Evolutionary conservation across 1,140 invertebrate species (phyloP).

Genomic region (Campoletis sonorensis): DNA sequence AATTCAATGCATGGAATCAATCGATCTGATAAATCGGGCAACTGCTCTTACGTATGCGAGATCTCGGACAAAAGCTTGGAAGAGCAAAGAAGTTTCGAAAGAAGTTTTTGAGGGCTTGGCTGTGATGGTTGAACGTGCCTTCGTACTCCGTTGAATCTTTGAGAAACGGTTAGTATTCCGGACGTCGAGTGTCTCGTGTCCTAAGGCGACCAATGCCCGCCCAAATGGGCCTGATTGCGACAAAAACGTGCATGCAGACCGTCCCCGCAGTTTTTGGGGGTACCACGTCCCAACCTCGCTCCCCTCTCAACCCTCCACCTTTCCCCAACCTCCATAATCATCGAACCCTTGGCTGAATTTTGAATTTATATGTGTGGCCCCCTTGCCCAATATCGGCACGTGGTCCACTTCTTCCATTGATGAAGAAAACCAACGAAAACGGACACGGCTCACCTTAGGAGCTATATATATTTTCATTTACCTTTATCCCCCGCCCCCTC

Average conservation of each 20-base stretch:
- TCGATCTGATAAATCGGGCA: constrained; percentile 40
- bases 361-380: constrained; percentile 16
- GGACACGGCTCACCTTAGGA: neutral
- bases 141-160: neutral
- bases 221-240: constrained; percentile 55
- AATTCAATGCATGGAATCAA: neutral
- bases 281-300: neutral
- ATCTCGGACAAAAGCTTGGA: constrained; percentile 11
- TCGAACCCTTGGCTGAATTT: neutral
- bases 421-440: constrained; percentile 36
- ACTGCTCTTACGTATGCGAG: neutral
- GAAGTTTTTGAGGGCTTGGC: constrained; percentile 24
- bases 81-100: constrained; percentile 18
- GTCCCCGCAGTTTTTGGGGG: neutral
- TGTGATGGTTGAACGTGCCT: neutral
- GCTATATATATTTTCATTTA: neutral
- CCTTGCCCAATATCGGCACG: constrained; percentile 49
- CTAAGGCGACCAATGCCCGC: constrained; percentile 51
- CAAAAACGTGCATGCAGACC: constrained; percentile 44
- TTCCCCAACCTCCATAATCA: neutral
- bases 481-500: neutral
- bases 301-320: neutral
- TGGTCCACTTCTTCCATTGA: constrained; percentile 45
- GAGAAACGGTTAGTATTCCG: constrained; percentile 47
- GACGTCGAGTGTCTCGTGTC: constrained; percentile 44